These are phyloP conservation scores for Drosophila nr. perissopoda DNA, from an alignment of 2,888 invertebrate species.

Conservation along the genomic window DNA sequence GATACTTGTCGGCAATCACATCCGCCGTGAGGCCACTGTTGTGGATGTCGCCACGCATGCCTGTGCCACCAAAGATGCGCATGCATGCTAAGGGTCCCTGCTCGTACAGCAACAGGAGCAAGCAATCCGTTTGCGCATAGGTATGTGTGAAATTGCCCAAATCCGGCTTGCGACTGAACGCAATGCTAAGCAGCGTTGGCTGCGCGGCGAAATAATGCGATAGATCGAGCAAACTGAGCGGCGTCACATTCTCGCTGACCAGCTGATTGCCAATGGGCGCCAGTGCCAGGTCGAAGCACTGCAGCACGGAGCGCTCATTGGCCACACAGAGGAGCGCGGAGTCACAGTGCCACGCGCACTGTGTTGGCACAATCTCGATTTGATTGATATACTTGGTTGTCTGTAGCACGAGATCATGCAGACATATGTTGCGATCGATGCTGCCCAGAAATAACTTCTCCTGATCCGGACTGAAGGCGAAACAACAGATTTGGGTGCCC, in stretches of 20 bases:
- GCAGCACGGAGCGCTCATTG: constrained; percentile 90
- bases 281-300: constrained; percentile 91
- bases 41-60: constrained; percentile 84
- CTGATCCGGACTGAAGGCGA: constrained; percentile 89
- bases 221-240: constrained; percentile 88
- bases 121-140: constrained; percentile 86
- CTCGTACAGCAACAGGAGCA: constrained; percentile 87
- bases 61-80: constrained; percentile 86
- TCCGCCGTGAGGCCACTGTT: constrained; percentile 87
- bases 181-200: constrained; percentile 86
- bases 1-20: constrained; percentile 88
- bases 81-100: constrained; percentile 87
- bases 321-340: constrained; percentile 89
- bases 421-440: constrained; percentile 92
- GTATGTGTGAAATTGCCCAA: constrained; percentile 78
- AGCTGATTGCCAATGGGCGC: constrained; percentile 89
- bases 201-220: constrained; percentile 86
- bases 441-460: constrained; percentile 92
- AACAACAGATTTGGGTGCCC: constrained; percentile 89
- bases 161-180: constrained; percentile 87
- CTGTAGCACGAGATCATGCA: constrained; percentile 91
- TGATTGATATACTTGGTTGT: constrained; percentile 90
- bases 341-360: constrained; percentile 90
- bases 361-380: constrained; percentile 91
- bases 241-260: constrained; percentile 88